Conservation (phyloP, 2,113 vertebrate genomes). For the Platichthys stellatus region DNA sequence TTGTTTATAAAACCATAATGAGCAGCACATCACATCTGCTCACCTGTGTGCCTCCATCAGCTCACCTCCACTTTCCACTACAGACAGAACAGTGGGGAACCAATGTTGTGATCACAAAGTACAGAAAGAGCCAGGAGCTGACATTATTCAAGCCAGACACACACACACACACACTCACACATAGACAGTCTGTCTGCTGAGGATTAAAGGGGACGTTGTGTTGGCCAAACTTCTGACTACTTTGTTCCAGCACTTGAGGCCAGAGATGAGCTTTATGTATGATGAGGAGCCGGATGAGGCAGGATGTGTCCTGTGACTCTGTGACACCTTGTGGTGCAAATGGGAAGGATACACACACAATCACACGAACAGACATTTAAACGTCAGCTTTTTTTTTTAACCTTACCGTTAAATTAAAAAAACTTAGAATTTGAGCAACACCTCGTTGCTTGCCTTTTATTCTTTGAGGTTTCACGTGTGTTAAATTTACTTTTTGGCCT, state of each 20-base stretch:
- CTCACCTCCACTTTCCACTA: not conserved
- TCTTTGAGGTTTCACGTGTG: not conserved
- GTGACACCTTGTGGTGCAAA: constrained; percentile 55
- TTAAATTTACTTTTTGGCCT: not conserved
- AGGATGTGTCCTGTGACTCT: constrained; percentile 19
- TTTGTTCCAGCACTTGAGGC: constrained; percentile 52
- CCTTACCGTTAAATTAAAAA: not conserved
- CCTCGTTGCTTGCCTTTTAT: not conserved
- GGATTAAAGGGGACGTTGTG: constrained; percentile 37
- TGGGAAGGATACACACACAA: not conserved
- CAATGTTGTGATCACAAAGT: constrained; percentile 29
- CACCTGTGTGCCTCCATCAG: constrained; percentile 3
- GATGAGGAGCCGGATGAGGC: constrained; percentile 10
- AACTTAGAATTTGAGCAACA: not conserved
- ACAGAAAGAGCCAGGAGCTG: constrained; percentile 20
- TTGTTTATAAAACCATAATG: too few species aligned
- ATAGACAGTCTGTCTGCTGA: constrained; percentile 42
- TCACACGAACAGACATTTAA: not conserved
- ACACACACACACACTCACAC: not conserved
- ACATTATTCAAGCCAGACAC: constrained; percentile 48
- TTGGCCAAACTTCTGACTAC: constrained; percentile 28
- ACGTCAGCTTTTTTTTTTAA: not conserved
- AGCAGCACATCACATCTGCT: not conserved
- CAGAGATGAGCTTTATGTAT: constrained; percentile 27
- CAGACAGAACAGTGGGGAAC: not conserved